These are phyloP conservation scores for Ectemnius cavifrons DNA, from an alignment of 2,888 invertebrate species.

Conservation along the genomic window DNA sequence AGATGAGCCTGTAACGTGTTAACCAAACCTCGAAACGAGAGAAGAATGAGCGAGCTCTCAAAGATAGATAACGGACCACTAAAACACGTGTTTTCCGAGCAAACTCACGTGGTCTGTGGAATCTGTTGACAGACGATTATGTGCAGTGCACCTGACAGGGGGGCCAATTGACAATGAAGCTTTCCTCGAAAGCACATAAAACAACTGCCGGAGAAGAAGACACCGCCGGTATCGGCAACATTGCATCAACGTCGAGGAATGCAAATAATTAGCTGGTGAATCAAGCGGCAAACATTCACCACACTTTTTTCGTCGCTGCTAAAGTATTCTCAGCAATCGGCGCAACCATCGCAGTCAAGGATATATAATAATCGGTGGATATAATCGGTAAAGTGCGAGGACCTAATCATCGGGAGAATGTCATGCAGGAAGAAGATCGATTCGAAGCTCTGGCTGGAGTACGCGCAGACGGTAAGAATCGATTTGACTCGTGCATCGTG, in stretches of 20 bases:
- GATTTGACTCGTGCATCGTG: constrained; percentile 54
- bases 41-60: not conserved
- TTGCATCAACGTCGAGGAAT: constrained; percentile 35
- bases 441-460: constrained; percentile 69
- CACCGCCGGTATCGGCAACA: not conserved
- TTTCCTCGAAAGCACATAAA: no score
- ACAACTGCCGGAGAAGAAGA: no score
- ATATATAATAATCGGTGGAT: no score
- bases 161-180: not conserved
- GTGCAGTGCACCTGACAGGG: not conserved
- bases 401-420: constrained; percentile 55
- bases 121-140: constrained; percentile 8
- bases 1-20: no score
- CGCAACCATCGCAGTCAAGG: no score
- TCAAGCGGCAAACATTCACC: constrained; percentile 11
- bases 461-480: constrained; percentile 67
- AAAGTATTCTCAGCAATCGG: not conserved
- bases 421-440: constrained; percentile 73
- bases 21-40: no score
- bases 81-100: constrained; percentile 8
- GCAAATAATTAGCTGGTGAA: constrained; percentile 25
- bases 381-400: no score
- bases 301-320: not conserved
- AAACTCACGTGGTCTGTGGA: not conserved
- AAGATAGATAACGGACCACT: not conserved